Conservation (phyloP, 2,113 vertebrate genomes). For the Trichomycterus rosablanca region DNA sequence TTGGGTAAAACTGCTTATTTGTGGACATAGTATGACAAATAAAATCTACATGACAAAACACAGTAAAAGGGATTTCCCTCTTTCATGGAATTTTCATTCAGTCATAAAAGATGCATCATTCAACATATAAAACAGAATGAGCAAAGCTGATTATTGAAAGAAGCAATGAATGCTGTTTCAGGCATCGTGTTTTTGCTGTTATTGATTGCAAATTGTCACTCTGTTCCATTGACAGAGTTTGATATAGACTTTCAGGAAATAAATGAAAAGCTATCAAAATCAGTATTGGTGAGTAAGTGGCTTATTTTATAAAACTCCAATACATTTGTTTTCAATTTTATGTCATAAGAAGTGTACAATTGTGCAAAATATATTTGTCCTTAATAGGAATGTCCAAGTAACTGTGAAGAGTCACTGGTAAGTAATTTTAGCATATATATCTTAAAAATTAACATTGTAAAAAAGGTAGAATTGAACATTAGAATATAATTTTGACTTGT, state of each 20-base stretch:
- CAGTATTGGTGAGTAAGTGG: background rate
- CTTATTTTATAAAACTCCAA: background rate
- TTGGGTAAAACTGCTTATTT: slow-evolving; percentile 18
- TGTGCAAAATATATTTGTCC: background rate
- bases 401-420: background rate
- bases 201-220: slow-evolving; percentile 1
- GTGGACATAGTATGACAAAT: slow-evolving; percentile 24
- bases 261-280: background rate
- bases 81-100: slow-evolving; percentile 28
- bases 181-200: slow-evolving; percentile 3
- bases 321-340: background rate
- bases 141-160: slow-evolving; percentile 1
- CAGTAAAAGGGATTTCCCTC: slow-evolving; percentile 19
- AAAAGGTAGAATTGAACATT: too few species aligned
- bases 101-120: slow-evolving; percentile 14
- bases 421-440: background rate
- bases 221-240: background rate
- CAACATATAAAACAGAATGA: background rate
- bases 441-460: background rate
- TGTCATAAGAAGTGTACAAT: background rate
- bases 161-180: slow-evolving; percentile 16
- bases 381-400: background rate
- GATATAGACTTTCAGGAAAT: slow-evolving; percentile 1
- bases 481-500: too few species aligned
- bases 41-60: slow-evolving; percentile 7